Conservation (phyloP, 1,140 invertebrate species). For the Drosophila pseudoobscura region DNA sequence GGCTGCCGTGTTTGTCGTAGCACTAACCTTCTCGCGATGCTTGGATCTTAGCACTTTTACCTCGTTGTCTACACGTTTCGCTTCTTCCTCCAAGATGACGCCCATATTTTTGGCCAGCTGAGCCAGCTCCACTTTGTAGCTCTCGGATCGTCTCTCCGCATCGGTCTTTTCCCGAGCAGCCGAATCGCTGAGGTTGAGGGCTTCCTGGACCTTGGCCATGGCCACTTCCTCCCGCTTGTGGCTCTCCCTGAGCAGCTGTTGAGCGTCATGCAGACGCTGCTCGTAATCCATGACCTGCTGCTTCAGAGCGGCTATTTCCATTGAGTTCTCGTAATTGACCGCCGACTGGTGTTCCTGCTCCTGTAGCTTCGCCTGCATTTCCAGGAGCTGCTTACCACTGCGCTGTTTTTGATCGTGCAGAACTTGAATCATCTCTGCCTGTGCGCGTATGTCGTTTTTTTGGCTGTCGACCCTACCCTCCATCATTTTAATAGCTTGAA, state of each 20-base stretch:
- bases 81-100: conserved; percentile 86
- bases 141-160: conserved; percentile 64
- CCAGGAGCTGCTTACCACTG: conserved; percentile 25
- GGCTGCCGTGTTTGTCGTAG: no score
- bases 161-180: conserved; percentile 84
- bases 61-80: conserved; percentile 86
- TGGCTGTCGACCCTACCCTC: conserved; percentile 38
- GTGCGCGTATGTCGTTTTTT: conserved; percentile 54
- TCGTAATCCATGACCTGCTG: conserved; percentile 55
- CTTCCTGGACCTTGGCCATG: conserved; percentile 83
- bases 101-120: conserved; percentile 66
- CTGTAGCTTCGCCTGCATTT: conserved; percentile 38
- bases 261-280: conserved; percentile 31
- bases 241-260: conserved; percentile 35
- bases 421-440: conserved; percentile 55
- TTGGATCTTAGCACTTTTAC: conserved; percentile 85
- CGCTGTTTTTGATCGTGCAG: conserved; percentile 61
- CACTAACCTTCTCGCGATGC: conserved; percentile 83
- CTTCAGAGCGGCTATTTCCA: conserved; percentile 29
- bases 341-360: not conserved
- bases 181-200: conserved; percentile 84
- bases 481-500: conserved; percentile 42
- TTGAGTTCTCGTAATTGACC: conserved; percentile 2
- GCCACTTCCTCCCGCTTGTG: conserved; percentile 47
- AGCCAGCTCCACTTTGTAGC: conserved; percentile 63